phyloP scores from a whole-genome alignment of 2,797 vertebrate species.

The Pempheris klunzingeri region DNA sequence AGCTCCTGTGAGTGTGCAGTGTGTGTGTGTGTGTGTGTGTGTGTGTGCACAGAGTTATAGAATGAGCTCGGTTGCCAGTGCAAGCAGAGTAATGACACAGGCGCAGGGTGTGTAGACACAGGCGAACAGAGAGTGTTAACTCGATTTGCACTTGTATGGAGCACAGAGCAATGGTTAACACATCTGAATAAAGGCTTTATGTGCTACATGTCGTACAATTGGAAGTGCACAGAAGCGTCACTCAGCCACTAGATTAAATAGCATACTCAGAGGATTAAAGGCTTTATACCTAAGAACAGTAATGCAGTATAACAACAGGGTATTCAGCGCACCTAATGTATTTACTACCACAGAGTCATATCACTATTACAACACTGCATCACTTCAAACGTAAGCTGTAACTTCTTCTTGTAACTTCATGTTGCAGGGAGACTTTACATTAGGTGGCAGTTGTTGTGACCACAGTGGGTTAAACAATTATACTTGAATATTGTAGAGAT shows the following conservation, averaged over 20 bases:
- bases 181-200: constrained; percentile 82
- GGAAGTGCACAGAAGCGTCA: constrained; percentile 76
- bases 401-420: neutral
- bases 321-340: constrained; percentile 68
- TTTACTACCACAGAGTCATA: constrained; percentile 38
- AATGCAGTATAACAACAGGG: constrained; percentile 54
- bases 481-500: constrained; percentile 61
- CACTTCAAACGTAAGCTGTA: neutral
- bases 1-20: constrained; percentile 63
- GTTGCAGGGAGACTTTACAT: constrained; percentile 6
- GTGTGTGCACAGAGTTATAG: constrained; percentile 62
- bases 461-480: constrained; percentile 57
- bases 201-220: constrained; percentile 71
- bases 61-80: constrained; percentile 57
- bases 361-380: constrained; percentile 8
- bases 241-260: constrained; percentile 80
- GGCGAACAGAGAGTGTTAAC: constrained; percentile 80
- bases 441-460: constrained; percentile 40
- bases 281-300: constrained; percentile 71
- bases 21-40: constrained; percentile 54
- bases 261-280: constrained; percentile 78
- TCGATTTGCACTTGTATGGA: constrained; percentile 87
- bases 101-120: constrained; percentile 76
- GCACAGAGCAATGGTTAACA: constrained; percentile 80
- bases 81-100: constrained; percentile 74